Evolutionary conservation across 2,888 invertebrate species (phyloP).

Genomic region (Campopleginae sp.): DNA sequence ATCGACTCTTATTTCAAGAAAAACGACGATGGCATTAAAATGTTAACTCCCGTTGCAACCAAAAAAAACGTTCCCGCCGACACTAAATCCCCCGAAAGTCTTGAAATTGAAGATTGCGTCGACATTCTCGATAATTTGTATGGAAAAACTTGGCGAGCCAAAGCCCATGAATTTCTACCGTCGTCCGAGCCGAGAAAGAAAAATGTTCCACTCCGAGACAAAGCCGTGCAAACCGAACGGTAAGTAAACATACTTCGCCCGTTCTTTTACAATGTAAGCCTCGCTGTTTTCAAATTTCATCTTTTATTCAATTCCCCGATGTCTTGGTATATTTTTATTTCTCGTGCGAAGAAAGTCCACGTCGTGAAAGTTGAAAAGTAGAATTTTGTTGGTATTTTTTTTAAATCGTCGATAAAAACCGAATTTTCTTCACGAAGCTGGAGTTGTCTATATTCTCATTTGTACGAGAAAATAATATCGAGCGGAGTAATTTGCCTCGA

Average conservation of each 20-base stretch:
- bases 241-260: slow-evolving; percentile 57
- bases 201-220: slow-evolving; percentile 67
- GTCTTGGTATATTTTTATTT: slow-evolving; percentile 15
- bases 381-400: neutral
- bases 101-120: slow-evolving; percentile 75
- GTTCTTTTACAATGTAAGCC: neutral
- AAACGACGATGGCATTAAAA: slow-evolving; percentile 28
- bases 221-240: slow-evolving; percentile 78
- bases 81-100: slow-evolving; percentile 34
- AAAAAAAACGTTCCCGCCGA: slow-evolving; percentile 7
- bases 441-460: too few species aligned
- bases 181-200: slow-evolving; percentile 75
- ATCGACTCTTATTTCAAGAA: slow-evolving; percentile 66
- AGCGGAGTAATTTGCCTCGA: too few species aligned
- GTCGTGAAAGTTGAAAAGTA: neutral
- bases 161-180: slow-evolving; percentile 75
- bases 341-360: neutral
- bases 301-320: slow-evolving; percentile 14
- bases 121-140: slow-evolving; percentile 85
- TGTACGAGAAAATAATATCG: too few species aligned
- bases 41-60: slow-evolving; percentile 30
- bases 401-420: neutral
- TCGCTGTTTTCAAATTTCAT: slow-evolving; percentile 28
- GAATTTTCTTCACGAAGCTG: neutral
- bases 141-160: slow-evolving; percentile 86